Evolutionary conservation across 2,888 invertebrate species (phyloP).

Genomic region (Meandrusa payeni): DNA sequence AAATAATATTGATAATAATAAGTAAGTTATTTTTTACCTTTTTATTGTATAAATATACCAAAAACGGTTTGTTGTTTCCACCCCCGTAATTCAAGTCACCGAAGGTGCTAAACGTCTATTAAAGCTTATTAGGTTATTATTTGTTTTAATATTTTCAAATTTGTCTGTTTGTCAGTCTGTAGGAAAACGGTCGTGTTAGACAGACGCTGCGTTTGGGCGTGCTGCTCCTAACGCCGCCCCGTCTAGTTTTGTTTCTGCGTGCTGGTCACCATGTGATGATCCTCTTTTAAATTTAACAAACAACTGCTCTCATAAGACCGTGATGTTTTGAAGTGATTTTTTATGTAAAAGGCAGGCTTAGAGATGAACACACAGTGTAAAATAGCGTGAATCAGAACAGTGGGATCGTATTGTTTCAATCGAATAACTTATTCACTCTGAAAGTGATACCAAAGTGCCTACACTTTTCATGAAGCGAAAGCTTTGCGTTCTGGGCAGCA

Average conservation of each 20-base stretch:
- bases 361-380: constrained; percentile 26
- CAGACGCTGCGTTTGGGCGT: constrained; percentile 2
- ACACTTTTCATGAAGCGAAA: constrained; percentile 48
- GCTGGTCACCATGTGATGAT: constrained; percentile 27
- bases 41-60: constrained; percentile 78
- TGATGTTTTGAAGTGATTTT: not conserved
- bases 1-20: constrained; percentile 79
- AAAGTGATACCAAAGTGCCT: constrained; percentile 58
- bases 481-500: constrained; percentile 31
- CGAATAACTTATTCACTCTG: constrained; percentile 41
- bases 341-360: constrained; percentile 30
- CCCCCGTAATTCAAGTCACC: constrained; percentile 68
- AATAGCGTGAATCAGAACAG: constrained; percentile 35
- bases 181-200: constrained; percentile 29
- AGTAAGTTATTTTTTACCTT: constrained; percentile 82
- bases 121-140: constrained; percentile 67
- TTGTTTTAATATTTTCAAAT: constrained; percentile 37
- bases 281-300: no score
- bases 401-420: constrained; percentile 51
- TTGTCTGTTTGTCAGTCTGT: constrained; percentile 40
- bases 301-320: no score
- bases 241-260: constrained; percentile 11
- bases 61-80: constrained; percentile 72
- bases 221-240: not conserved
- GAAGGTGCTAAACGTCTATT: constrained; percentile 79